These are phyloP conservation scores for Nemurella pictetii DNA, from an alignment of 2,888 invertebrate species.

Conservation along the genomic window DNA sequence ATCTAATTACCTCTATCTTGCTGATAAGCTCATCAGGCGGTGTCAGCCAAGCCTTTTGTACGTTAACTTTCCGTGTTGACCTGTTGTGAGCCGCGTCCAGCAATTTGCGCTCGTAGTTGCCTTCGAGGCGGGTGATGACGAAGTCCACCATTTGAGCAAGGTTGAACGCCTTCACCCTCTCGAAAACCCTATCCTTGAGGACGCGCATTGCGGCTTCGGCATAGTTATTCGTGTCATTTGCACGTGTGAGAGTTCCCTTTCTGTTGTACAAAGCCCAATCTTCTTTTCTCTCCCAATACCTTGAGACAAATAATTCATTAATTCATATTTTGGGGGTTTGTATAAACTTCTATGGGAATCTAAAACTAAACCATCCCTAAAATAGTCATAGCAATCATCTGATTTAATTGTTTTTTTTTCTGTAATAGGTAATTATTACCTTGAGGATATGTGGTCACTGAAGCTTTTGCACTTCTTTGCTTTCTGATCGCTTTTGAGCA, in stretches of 20 bases:
- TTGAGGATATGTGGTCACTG: neutral
- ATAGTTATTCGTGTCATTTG: slow-evolving; percentile 43
- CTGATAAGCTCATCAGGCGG: neutral
- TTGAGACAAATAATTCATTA: neutral
- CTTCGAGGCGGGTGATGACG: slow-evolving; percentile 2
- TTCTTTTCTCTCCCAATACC: slow-evolving; percentile 1
- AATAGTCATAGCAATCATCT: neutral
- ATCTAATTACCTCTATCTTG: neutral
- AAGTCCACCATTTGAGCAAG: slow-evolving; percentile 36
- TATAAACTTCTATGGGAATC: neutral
- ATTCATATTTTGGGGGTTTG: neutral
- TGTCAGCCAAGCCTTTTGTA: neutral
- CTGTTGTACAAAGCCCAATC: slow-evolving; percentile 42
- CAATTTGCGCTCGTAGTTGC: slow-evolving; percentile 18
- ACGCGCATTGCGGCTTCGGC: slow-evolving; percentile 44
- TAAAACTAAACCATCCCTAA: neutral
- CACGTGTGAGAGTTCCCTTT: slow-evolving; percentile 40
- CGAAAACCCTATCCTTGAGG: slow-evolving; percentile 43
- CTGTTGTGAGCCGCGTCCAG: slow-evolving; percentile 14
- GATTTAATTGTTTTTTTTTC: neutral
- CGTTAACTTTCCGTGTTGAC: neutral
- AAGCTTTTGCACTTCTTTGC: slow-evolving; percentile 1
- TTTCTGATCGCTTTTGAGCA: neutral
- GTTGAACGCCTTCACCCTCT: slow-evolving; percentile 44
- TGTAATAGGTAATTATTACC: neutral